Percentiles rank a stretch among this genome's conserved stretches.
phyloP scores from a whole-genome alignment of 2,888 invertebrate species.

The Erpobdella octoculata region DNA sequence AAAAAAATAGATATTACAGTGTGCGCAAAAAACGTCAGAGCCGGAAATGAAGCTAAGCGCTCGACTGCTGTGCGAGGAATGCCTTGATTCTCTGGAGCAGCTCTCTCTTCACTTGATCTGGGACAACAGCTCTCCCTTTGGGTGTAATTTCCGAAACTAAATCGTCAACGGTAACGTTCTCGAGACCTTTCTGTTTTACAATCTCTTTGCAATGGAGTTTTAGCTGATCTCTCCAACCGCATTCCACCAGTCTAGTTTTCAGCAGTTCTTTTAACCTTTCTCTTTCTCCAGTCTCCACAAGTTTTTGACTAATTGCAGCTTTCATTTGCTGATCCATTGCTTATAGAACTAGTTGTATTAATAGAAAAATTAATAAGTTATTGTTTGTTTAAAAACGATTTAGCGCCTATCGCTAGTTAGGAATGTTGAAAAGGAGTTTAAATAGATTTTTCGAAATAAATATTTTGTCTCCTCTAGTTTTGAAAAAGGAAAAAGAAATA shows the following conservation, averaged over 20 bases:
- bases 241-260: slow-evolving; percentile 64
- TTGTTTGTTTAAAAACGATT: too few relatives aligned
- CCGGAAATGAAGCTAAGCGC: too few relatives aligned
- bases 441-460: too few relatives aligned
- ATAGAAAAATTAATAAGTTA: too few relatives aligned
- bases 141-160: slow-evolving; percentile 76
- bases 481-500: too few relatives aligned
- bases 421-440: too few relatives aligned
- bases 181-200: slow-evolving; percentile 69
- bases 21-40: too few relatives aligned
- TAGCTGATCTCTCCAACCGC: slow-evolving; percentile 89
- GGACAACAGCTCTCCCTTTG: slow-evolving; percentile 73
- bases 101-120: slow-evolving; percentile 84
- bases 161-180: slow-evolving; percentile 72
- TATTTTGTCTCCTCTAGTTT: too few relatives aligned
- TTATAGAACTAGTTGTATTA: too few relatives aligned
- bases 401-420: too few relatives aligned
- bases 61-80: slow-evolving; percentile 33
- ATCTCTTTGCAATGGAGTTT: slow-evolving; percentile 70
- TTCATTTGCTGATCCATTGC: slow-evolving; percentile 43
- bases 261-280: slow-evolving; percentile 47
- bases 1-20: too few relatives aligned
- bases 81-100: slow-evolving; percentile 74
- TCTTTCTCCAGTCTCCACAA: slow-evolving; percentile 54
- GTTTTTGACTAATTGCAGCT: slow-evolving; percentile 52